These are phyloP conservation scores for Ceyx margarethae DNA, from an alignment of 2,113 vertebrate species.

Conservation along the genomic window DNA sequence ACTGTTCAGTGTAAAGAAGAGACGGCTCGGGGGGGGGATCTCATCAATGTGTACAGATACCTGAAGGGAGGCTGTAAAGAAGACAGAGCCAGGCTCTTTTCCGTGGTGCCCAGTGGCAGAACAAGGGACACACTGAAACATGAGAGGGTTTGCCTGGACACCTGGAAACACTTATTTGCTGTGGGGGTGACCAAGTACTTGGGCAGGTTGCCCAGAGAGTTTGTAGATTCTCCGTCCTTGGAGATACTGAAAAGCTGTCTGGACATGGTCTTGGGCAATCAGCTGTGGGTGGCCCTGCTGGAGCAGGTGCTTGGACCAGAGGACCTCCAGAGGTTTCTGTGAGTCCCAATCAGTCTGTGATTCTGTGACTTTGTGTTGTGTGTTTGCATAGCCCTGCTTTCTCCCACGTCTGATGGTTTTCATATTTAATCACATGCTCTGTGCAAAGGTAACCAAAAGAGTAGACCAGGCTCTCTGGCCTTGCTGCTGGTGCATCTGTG, in stretches of 20 bases:
- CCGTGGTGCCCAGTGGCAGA: background rate
- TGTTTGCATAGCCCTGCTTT: background rate
- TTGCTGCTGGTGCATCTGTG: background rate
- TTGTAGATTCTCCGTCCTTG: background rate
- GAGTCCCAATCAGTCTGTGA: background rate
- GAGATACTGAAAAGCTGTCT: background rate
- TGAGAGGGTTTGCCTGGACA: background rate
- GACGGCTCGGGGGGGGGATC: background rate
- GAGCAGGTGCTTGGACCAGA: background rate
- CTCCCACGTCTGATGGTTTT: background rate
- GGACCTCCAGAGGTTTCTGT: background rate
- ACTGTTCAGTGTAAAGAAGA: background rate
- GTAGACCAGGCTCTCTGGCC: background rate
- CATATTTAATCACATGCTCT: background rate
- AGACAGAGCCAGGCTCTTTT: background rate
- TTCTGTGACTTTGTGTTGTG: background rate
- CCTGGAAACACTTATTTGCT: background rate
- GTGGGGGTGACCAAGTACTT: background rate
- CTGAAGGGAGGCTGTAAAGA: background rate
- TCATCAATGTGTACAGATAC: background rate
- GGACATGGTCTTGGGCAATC: background rate
- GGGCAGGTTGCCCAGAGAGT: background rate
- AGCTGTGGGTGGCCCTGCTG: background rate
- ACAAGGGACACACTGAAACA: background rate
- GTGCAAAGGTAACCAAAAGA: background rate